phyloP scores from a whole-genome alignment of 2,113 vertebrate genomes.

The Tetrax tetrax region DNA sequence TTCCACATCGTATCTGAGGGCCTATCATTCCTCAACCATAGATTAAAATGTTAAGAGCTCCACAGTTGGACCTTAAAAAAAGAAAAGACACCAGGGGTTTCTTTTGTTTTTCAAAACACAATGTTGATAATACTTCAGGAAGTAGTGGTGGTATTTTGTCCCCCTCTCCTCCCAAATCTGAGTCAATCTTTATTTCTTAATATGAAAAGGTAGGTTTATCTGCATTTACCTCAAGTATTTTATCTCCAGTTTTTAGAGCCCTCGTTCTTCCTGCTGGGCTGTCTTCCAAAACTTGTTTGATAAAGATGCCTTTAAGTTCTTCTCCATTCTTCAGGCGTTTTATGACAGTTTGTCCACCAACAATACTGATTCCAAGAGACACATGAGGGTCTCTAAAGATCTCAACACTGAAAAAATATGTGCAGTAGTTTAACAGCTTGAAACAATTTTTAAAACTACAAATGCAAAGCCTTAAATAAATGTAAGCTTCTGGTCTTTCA shows the following conservation, averaged over 20 bases:
- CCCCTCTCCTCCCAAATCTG: not conserved
- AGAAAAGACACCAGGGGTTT: not conserved
- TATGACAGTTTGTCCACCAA: slow-evolving; percentile 93
- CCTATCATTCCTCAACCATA: not conserved
- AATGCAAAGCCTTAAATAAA: slow-evolving; percentile 14
- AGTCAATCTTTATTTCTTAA: not conserved
- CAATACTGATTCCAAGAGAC: slow-evolving; percentile 96
- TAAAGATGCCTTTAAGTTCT: slow-evolving; percentile 97
- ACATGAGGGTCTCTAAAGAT: slow-evolving; percentile 85
- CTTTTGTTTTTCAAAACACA: not conserved
- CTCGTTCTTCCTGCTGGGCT: slow-evolving; percentile 88
- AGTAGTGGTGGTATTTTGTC: not conserved
- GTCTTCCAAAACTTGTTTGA: slow-evolving; percentile 92
- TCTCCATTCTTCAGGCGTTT: slow-evolving; percentile 96
- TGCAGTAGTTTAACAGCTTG: not conserved
- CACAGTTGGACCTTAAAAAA: not conserved
- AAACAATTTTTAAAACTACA: not conserved
- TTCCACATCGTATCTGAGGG: not conserved
- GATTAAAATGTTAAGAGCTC: not conserved
- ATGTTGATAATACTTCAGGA: not conserved
- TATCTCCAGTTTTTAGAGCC: slow-evolving; percentile 94
- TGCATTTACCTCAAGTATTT: slow-evolving; percentile 91
- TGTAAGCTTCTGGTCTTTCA: slow-evolving; percentile 18
- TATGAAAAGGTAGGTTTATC: slow-evolving; percentile 12
- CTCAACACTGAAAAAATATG: slow-evolving; percentile 82